These are phyloP conservation scores for Drosophila cardini DNA, from an alignment of 1,140 invertebrate species.

Conservation along the genomic window DNA sequence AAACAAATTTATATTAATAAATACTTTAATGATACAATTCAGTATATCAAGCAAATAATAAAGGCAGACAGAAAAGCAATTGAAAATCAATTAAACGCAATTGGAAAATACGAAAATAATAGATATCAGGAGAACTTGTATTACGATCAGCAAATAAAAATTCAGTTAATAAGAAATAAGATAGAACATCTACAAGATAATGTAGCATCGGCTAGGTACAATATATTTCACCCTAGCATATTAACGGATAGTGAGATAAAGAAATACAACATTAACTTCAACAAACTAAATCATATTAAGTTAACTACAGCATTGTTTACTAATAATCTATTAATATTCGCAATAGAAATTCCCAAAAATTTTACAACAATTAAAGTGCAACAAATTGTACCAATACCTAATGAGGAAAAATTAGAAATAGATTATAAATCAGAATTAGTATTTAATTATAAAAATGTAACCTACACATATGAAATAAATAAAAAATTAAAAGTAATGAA, in stretches of 20 bases:
- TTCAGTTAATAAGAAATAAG: slow-evolving; percentile 19
- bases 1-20: too few species aligned
- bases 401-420: slow-evolving; percentile 11
- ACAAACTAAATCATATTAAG: slow-evolving; percentile 29
- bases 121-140: too few species aligned
- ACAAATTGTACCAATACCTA: slow-evolving; percentile 22
- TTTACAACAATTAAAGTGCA: slow-evolving; percentile 5
- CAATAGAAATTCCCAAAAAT: slow-evolving; percentile 26
- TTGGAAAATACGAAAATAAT: too few species aligned
- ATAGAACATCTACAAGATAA: slow-evolving; percentile 22
- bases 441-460: slow-evolving; percentile 12
- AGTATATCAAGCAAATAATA: too few species aligned
- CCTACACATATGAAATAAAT: too few species aligned
- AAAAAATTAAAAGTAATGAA: slow-evolving; percentile 24
- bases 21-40: not conserved
- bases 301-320: not conserved
- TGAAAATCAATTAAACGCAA: too few species aligned
- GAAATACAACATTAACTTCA: slow-evolving; percentile 28
- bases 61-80: too few species aligned
- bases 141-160: slow-evolving; percentile 11
- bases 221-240: slow-evolving; percentile 16
- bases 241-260: slow-evolving; percentile 14
- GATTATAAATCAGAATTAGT: slow-evolving; percentile 9
- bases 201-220: slow-evolving; percentile 7
- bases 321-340: slow-evolving; percentile 9